Evolutionary conservation across 2,797 vertebrate genomes (phyloP).

Genomic region (Geotrypetes seraphini): DNA sequence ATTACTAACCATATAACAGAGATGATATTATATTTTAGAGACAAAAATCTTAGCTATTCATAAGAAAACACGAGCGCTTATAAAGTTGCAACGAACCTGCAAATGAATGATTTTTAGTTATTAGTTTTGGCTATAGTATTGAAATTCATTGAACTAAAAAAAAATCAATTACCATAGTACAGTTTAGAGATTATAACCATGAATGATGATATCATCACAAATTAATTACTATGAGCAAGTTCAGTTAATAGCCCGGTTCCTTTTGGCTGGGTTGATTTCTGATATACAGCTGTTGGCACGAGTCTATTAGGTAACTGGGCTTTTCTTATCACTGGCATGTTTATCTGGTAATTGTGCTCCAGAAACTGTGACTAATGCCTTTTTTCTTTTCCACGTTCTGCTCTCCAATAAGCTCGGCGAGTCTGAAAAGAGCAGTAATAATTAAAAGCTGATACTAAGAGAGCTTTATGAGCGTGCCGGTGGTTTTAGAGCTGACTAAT

Average conservation of each 20-base stretch:
- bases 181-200: conserved; percentile 17
- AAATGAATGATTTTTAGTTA: background rate
- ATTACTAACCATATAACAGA: no score
- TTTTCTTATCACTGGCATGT: conserved; percentile 7
- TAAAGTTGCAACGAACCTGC: no score
- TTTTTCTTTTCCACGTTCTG: background rate
- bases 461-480: background rate
- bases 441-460: rapidly evolving
- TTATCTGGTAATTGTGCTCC: background rate
- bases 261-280: conserved; percentile 20
- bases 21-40: no score
- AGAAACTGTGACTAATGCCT: background rate
- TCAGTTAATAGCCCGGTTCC: conserved; percentile 22
- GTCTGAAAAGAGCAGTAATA: background rate
- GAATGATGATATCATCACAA: conserved; percentile 29
- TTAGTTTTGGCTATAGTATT: conserved; percentile 10
- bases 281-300: background rate
- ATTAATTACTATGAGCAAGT: conserved; percentile 24
- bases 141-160: conserved; percentile 16
- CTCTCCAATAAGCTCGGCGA: background rate
- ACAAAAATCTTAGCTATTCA: no score
- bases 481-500: background rate
- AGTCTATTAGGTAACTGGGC: conserved; percentile 4
- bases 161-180: conserved; percentile 14
- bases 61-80: no score